Percentiles rank a stretch among this genome's conserved stretches.
Evolutionary conservation across 2,888 invertebrate genomes (phyloP).

Genomic region (Shargacucullia verbasci): DNA sequence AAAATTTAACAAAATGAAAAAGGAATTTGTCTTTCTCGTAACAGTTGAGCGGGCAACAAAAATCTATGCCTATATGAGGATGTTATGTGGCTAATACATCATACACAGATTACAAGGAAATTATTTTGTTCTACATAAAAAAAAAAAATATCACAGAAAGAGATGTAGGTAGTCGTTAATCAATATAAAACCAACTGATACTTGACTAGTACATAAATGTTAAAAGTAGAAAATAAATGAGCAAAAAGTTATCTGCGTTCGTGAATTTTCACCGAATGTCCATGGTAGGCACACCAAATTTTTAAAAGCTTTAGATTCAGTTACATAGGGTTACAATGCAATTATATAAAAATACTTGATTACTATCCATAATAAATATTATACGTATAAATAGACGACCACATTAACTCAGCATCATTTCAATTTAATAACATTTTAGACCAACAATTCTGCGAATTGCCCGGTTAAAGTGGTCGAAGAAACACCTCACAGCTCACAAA

Average conservation of each 20-base stretch:
- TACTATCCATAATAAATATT: slow-evolving; percentile 58
- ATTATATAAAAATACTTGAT: slow-evolving; percentile 63
- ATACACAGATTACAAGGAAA: slow-evolving; percentile 62
- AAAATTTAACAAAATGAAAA: slow-evolving; percentile 53
- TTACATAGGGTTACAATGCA: slow-evolving; percentile 48
- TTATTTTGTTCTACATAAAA: slow-evolving; percentile 81
- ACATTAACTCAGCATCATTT: slow-evolving; percentile 32
- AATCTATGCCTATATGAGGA: slow-evolving; percentile 69
- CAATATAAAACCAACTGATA: slow-evolving; percentile 74
- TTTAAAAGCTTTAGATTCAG: slow-evolving; percentile 35
- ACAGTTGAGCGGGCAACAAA: slow-evolving; percentile 64
- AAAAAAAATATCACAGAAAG: slow-evolving; percentile 82
- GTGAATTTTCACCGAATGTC: slow-evolving; percentile 33
- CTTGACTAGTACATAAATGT: slow-evolving; percentile 82
- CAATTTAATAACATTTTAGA: background rate
- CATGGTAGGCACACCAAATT: slow-evolving; percentile 32
- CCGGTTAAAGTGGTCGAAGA: slow-evolving; percentile 44
- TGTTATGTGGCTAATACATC: slow-evolving; percentile 83
- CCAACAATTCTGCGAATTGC: slow-evolving; percentile 12
- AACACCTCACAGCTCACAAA: slow-evolving; percentile 53
- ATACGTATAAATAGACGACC: slow-evolving; percentile 57
- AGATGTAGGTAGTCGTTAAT: slow-evolving; percentile 70
- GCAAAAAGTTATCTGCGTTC: slow-evolving; percentile 56
- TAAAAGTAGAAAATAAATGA: slow-evolving; percentile 69
- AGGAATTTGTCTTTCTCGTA: slow-evolving; percentile 56